These are phyloP conservation scores for Gnathonemus echidnorhynchus DNA, from an alignment of 2,113 vertebrate species.

Conservation along the genomic window DNA sequence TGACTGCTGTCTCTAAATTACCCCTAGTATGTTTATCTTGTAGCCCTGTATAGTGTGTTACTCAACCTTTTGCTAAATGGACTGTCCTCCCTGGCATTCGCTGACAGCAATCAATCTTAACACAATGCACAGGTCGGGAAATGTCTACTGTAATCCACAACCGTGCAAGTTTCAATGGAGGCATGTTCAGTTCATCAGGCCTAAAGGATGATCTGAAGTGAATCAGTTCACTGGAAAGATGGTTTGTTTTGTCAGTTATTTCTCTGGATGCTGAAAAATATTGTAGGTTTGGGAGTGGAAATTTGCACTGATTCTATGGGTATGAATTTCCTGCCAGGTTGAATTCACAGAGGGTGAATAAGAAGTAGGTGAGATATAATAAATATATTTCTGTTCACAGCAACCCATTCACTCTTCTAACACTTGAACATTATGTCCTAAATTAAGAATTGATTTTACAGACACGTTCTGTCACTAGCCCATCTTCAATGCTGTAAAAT, in stretches of 20 bases:
- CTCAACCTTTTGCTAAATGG: too few species aligned
- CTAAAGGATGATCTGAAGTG: background rate
- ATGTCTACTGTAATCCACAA: too few species aligned
- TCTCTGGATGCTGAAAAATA: background rate
- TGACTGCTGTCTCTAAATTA: too few species aligned
- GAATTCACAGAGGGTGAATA: background rate
- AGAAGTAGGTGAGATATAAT: background rate
- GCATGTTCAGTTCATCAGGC: too few species aligned
- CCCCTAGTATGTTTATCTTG: too few species aligned
- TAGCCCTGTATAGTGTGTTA: too few species aligned
- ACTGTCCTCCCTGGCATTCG: too few species aligned
- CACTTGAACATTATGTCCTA: background rate
- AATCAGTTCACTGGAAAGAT: background rate
- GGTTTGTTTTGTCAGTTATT: background rate
- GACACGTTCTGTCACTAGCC: too few species aligned
- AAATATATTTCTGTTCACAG: background rate
- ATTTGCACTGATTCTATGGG: background rate
- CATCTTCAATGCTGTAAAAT: too few species aligned
- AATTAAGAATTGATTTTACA: background rate
- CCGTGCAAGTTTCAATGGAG: too few species aligned
- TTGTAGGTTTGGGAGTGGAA: background rate
- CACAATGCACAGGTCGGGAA: too few species aligned
- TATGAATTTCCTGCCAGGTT: background rate
- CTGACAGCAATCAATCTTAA: too few species aligned
- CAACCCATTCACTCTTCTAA: background rate